Percentiles rank a stretch among this genome's conserved stretches.
These are phyloP conservation scores for Passer domesticus DNA, from an alignment of 2,113 vertebrate genomes.

Conservation along the genomic window DNA sequence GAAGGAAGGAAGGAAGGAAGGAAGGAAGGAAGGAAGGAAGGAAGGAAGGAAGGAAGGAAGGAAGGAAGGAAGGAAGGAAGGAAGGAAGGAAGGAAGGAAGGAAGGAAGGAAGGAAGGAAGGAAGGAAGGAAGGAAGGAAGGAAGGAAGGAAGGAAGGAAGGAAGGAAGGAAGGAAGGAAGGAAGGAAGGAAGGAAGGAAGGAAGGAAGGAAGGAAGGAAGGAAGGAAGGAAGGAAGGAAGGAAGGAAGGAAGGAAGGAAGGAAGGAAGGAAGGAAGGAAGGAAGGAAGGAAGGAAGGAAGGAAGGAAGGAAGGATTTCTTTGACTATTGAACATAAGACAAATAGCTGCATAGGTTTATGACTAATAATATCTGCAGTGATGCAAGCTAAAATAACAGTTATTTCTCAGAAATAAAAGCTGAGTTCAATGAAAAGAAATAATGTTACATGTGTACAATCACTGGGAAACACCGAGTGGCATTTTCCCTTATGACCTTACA, in stretches of 20 bases:
- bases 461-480: not conserved
- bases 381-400: not conserved
- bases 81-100: not conserved
- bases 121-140: too few species aligned
- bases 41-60: too few species aligned
- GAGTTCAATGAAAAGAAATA: not conserved
- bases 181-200: too few species aligned
- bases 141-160: not conserved
- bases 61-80: too few species aligned
- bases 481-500: slow-evolving; percentile 38
- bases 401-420: not conserved
- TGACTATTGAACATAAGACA: not conserved
- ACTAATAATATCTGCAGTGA: not conserved
- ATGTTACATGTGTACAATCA: not conserved
- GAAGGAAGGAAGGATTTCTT: not conserved
- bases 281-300: too few species aligned
- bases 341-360: not conserved
- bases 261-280: too few species aligned
- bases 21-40: not conserved
- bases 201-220: not conserved
- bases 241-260: not conserved
- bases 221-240: too few species aligned
- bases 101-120: too few species aligned
- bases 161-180: too few species aligned
- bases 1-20: too few species aligned